Conservation (phyloP, 1,140 invertebrate species). For the Paramacrobiotus metropolitanus region DNA sequence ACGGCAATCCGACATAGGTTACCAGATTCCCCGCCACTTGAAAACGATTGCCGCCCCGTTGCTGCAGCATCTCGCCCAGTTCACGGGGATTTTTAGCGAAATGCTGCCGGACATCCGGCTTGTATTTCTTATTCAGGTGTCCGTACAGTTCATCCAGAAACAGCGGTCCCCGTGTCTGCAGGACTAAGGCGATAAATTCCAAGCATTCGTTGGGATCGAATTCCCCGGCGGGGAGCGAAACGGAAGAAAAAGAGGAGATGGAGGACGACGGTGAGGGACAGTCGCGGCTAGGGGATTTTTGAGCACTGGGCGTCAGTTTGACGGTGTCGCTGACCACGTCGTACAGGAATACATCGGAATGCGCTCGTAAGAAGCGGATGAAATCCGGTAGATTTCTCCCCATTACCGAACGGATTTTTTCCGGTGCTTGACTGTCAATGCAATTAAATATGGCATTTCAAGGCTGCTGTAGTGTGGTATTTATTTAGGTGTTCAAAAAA, state of each 20-base stretch:
- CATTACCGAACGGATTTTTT: background rate
- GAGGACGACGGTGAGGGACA: background rate
- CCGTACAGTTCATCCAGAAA: conserved; percentile 3
- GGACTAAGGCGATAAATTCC: background rate
- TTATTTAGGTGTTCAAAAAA: too few species aligned
- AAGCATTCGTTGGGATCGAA: background rate
- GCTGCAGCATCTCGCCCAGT: conserved; percentile 1
- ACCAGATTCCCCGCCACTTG: background rate
- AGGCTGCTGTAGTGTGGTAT: too few species aligned
- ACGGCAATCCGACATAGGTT: background rate
- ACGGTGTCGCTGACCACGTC: background rate
- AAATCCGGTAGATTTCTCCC: background rate
- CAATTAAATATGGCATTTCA: too few species aligned
- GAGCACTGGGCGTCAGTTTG: background rate
- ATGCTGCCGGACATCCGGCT: background rate
- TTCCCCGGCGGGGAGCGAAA: background rate
- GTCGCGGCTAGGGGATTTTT: background rate
- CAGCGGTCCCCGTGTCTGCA: background rate
- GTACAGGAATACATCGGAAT: background rate
- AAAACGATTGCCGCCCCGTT: background rate
- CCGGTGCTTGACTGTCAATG: conserved; percentile 3
- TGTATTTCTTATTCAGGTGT: conserved; percentile 3
- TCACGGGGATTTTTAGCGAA: conserved; percentile 1
- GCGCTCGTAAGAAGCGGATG: background rate
- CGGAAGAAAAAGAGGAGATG: background rate